Evolutionary conservation across 2,888 invertebrate species (phyloP).

Genomic region (Merodon equestris): DNA sequence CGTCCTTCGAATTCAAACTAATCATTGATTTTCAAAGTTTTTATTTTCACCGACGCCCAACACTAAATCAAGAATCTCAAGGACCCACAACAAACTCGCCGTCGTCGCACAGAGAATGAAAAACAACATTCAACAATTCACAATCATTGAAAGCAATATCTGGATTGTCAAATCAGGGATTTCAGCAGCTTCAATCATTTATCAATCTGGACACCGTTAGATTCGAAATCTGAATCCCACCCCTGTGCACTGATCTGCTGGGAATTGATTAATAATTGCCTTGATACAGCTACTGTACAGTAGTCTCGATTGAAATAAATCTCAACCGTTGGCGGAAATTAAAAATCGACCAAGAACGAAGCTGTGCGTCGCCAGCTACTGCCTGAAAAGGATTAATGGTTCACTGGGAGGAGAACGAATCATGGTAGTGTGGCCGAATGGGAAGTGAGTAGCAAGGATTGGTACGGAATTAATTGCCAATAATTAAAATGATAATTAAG

Average conservation of each 20-base stretch:
- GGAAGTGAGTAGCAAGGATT: slow-evolving; percentile 26
- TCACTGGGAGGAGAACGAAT: not conserved
- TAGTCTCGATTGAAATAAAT: slow-evolving; percentile 60
- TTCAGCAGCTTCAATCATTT: slow-evolving; percentile 62
- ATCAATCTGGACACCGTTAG: slow-evolving; percentile 58
- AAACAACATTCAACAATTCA: no score
- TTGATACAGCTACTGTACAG: slow-evolving; percentile 49
- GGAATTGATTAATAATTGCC: slow-evolving; percentile 66
- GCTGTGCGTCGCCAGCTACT: slow-evolving; percentile 1
- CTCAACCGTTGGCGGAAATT: slow-evolving; percentile 63
- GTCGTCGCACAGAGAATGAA: no score
- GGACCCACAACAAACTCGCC: no score
- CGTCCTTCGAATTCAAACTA: no score
- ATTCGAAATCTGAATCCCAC: slow-evolving; percentile 6
- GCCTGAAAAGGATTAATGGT: no score
- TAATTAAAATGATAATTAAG: slow-evolving; percentile 67
- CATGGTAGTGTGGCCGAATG: no score
- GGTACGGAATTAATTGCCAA: slow-evolving; percentile 54
- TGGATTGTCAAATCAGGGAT: slow-evolving; percentile 52
- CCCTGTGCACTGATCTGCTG: not conserved
- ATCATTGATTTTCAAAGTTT: no score
- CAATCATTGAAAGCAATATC: slow-evolving; percentile 43
- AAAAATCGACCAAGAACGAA: slow-evolving; percentile 60
- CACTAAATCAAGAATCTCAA: no score
- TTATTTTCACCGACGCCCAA: no score